Evolutionary conservation across 1,140 invertebrate genomes (phyloP).

Genomic region (Eueides isabella): DNA sequence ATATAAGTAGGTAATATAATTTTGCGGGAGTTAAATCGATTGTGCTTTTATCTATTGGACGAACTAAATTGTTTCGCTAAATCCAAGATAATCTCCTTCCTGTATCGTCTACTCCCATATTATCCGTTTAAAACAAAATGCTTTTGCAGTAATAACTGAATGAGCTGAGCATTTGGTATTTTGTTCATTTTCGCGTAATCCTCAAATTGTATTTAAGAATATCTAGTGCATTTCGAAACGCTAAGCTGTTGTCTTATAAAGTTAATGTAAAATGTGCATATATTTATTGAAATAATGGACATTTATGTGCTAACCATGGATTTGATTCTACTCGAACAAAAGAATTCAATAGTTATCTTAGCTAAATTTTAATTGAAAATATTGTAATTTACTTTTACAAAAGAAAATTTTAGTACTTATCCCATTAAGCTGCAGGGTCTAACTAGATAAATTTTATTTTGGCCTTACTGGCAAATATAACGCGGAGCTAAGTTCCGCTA

Average conservation of each 20-base stretch:
- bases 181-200: slow-evolving; percentile 45
- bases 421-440: too few relatives aligned
- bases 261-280: not conserved
- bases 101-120: slow-evolving; percentile 60
- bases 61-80: slow-evolving; percentile 66
- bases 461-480: too few relatives aligned
- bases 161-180: slow-evolving; percentile 51
- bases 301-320: too few relatives aligned
- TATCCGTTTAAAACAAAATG: slow-evolving; percentile 73
- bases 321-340: not conserved
- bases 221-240: slow-evolving; percentile 1
- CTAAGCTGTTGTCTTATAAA: not conserved
- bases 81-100: slow-evolving; percentile 74
- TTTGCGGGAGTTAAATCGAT: slow-evolving; percentile 62
- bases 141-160: slow-evolving; percentile 66
- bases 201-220: slow-evolving; percentile 29
- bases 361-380: not conserved
- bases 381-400: not conserved
- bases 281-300: not conserved
- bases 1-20: slow-evolving; percentile 56
- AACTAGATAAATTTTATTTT: too few relatives aligned
- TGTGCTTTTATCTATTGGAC: slow-evolving; percentile 66
- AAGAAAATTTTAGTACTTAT: too few relatives aligned
- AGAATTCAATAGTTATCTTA: not conserved
- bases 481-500: too few relatives aligned